Conservation (phyloP, 2,888 invertebrate species). For the Coenonympha arcania region DNA sequence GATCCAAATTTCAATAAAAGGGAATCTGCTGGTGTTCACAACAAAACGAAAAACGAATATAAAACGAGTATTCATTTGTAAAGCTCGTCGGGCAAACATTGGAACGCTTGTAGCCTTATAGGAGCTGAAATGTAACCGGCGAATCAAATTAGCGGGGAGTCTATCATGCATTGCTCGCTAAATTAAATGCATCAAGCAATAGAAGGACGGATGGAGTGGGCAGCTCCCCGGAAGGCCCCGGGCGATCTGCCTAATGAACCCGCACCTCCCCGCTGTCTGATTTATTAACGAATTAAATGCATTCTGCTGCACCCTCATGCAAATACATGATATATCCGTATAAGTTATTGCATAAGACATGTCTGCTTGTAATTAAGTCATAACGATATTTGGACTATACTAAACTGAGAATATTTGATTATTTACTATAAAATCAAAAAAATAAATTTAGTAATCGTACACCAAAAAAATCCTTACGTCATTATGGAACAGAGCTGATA, state of each 20-base stretch:
- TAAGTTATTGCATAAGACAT: conserved; percentile 24
- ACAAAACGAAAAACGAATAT: no score
- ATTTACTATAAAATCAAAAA: background rate
- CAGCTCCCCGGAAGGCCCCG: conserved; percentile 64
- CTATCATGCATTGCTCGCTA: conserved; percentile 52
- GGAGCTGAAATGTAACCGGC: conserved; percentile 20
- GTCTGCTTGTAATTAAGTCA: conserved; percentile 21
- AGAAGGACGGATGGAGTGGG: conserved; percentile 57
- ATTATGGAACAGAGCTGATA: no score
- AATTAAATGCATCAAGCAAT: conserved; percentile 61
- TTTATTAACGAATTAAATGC: conserved; percentile 75
- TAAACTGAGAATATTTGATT: background rate
- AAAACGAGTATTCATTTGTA: background rate
- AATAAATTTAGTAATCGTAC: no score
- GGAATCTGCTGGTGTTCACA: background rate
- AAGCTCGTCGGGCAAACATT: conserved; percentile 18
- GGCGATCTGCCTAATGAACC: conserved; percentile 72
- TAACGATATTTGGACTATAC: background rate
- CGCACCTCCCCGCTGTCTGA: conserved; percentile 65
- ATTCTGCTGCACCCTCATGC: conserved; percentile 68
- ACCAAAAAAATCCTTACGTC: no score
- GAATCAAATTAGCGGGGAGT: conserved; percentile 30
- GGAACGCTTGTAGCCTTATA: conserved; percentile 15
- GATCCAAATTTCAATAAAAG: background rate
- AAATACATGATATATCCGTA: conserved; percentile 41